phyloP scores from a whole-genome alignment of 53 echinoderm and acorn worm genomes.

The Actinopyga echinites region DNA sequence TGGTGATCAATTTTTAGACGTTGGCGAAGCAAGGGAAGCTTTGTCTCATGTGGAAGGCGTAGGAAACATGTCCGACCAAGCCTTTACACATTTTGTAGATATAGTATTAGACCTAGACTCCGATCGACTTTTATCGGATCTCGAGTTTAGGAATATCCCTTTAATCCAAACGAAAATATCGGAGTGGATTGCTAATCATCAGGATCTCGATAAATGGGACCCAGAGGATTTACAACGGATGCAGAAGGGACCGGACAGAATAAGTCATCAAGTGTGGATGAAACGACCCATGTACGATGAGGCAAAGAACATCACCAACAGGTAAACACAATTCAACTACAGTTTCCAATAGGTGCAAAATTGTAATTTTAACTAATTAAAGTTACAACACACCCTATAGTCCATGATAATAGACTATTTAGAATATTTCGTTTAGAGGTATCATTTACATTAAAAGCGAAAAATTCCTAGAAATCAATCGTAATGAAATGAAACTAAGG shows the following conservation, averaged over 20 bases:
- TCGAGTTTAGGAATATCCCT: slow-evolving; percentile 16
- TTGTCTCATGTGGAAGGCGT: background rate
- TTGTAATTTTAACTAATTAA: too few relatives aligned
- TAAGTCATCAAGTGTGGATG: slow-evolving; percentile 36
- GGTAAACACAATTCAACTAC: background rate
- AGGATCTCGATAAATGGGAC: background rate
- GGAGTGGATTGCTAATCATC: background rate
- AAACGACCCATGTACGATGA: background rate
- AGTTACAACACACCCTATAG: too few relatives aligned
- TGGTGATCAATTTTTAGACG: background rate
- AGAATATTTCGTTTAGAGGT: too few relatives aligned
- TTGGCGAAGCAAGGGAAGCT: slow-evolving; percentile 5
- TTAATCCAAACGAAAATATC: background rate
- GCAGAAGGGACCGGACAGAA: background rate
- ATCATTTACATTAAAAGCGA: too few relatives aligned
- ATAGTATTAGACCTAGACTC: slow-evolving; percentile 15
- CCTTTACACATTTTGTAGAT: background rate
- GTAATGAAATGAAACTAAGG: too few relatives aligned
- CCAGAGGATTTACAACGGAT: background rate
- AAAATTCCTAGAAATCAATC: too few relatives aligned
- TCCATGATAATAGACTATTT: too few relatives aligned
- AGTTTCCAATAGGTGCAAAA: too few relatives aligned
- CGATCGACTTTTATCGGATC: background rate
- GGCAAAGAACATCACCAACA: background rate
- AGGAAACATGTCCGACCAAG: background rate